Evolutionary conservation across 2,797 vertebrate genomes (phyloP).

Genomic region (Megalops cyprinoides): DNA sequence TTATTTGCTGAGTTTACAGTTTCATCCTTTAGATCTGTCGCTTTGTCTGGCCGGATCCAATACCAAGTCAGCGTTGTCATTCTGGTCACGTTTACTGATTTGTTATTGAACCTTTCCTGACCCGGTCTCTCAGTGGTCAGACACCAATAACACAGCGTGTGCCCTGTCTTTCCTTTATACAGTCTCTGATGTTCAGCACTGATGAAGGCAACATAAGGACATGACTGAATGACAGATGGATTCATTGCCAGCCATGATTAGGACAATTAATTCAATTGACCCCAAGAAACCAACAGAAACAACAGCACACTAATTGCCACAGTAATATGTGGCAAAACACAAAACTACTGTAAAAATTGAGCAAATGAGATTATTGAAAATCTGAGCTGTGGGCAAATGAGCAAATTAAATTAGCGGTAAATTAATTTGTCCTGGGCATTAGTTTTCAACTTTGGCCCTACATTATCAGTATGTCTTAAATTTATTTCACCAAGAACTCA

Average conservation of each 20-base stretch:
- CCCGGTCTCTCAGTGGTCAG: background rate
- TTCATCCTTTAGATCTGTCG: background rate
- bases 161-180: background rate
- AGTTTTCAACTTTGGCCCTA: conserved; percentile 34
- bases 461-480: conserved; percentile 39
- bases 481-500: conserved; percentile 38
- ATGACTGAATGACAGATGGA: background rate
- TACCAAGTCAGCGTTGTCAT: background rate
- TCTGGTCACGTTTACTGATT: background rate
- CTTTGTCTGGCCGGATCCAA: background rate
- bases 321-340: background rate
- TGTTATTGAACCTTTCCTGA: conserved; percentile 1
- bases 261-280: background rate
- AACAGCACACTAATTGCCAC: background rate
- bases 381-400: conserved; percentile 18
- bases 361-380: conserved; percentile 30
- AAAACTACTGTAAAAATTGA: conserved; percentile 28
- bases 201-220: background rate
- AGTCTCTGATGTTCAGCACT: background rate
- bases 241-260: background rate
- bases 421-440: conserved; percentile 20
- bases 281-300: background rate
- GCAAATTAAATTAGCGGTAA: background rate
- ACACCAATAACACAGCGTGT: background rate
- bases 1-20: background rate